Percentiles rank a stretch among this genome's conserved stretches.
Evolutionary conservation across 2,888 invertebrate genomes (phyloP).

Genomic region (Netelia fuscicornis): DNA sequence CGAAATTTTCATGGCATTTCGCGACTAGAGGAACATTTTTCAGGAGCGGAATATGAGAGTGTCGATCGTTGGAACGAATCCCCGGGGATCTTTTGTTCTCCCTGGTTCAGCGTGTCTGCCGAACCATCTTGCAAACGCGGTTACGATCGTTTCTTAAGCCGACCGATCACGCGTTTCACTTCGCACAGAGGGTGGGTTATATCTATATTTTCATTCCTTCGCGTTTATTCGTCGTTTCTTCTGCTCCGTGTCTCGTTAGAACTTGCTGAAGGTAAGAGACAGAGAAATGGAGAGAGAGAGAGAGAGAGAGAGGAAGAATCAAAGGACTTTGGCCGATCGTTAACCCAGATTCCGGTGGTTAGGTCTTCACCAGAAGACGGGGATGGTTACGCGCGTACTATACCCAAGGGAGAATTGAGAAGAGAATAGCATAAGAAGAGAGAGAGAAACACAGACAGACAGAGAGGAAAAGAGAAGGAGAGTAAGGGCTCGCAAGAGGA

Average conservation of each 20-base stretch:
- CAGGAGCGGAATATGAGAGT: neutral
- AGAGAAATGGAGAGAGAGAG: no score
- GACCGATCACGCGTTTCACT: conserved; percentile 22
- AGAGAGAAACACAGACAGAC: neutral
- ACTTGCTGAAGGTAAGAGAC: conserved; percentile 25
- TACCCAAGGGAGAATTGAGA: conserved; percentile 42
- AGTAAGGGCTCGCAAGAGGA: neutral
- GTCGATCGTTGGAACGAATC: conserved; percentile 11
- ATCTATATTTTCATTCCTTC: conserved; percentile 29
- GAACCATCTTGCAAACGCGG: conserved; percentile 25
- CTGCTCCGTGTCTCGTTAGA: conserved; percentile 44
- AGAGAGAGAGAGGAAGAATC: conserved; percentile 4
- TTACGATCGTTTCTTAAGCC: conserved; percentile 26
- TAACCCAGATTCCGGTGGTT: conserved; percentile 65
- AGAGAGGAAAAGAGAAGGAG: conserved; percentile 4
- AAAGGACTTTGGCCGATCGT: conserved; percentile 59
- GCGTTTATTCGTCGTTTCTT: conserved; percentile 9
- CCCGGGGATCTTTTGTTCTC: conserved; percentile 4
- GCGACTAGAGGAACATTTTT: neutral
- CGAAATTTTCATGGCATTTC: neutral
- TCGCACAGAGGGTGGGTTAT: conserved; percentile 4
- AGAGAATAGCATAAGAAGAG: conserved; percentile 17
- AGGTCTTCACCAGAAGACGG: conserved; percentile 31
- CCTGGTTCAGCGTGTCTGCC: neutral
- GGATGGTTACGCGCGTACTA: conserved; percentile 48